phyloP scores from a whole-genome alignment of 2,888 invertebrate genomes.

The Eupsilia transversa region DNA sequence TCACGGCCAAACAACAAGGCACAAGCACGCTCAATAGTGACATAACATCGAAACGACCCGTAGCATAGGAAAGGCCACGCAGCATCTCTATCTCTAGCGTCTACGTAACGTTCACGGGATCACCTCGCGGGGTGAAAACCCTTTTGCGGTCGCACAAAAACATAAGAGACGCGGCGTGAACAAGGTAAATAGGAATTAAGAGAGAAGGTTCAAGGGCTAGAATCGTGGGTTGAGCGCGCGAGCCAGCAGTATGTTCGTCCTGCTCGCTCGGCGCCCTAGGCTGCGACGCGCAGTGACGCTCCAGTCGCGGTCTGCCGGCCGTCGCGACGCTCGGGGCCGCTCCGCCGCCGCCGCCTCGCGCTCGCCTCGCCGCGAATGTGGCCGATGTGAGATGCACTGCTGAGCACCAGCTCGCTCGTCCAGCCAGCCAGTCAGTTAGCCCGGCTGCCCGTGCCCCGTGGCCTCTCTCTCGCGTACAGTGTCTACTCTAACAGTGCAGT shows the following conservation, averaged over 20 bases:
- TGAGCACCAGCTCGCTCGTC: slow-evolving; percentile 74
- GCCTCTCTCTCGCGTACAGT: slow-evolving; percentile 60
- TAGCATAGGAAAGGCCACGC: slow-evolving; percentile 85
- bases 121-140: slow-evolving; percentile 87
- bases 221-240: slow-evolving; percentile 81
- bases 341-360: slow-evolving; percentile 79
- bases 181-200: slow-evolving; percentile 87
- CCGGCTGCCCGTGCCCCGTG: slow-evolving; percentile 64
- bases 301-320: slow-evolving; percentile 91
- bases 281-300: slow-evolving; percentile 88
- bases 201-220: slow-evolving; percentile 87
- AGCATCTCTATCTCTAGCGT: slow-evolving; percentile 88
- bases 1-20: slow-evolving; percentile 87
- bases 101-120: slow-evolving; percentile 83
- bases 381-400: slow-evolving; percentile 83
- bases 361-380: slow-evolving; percentile 82
- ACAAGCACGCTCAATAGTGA: slow-evolving; percentile 87
- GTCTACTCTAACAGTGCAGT: slow-evolving; percentile 75
- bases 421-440: slow-evolving; percentile 56
- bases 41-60: slow-evolving; percentile 86
- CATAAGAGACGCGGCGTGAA: slow-evolving; percentile 81
- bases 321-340: slow-evolving; percentile 89
- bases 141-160: slow-evolving; percentile 84
- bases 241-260: slow-evolving; percentile 84
- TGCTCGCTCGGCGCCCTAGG: slow-evolving; percentile 88